Conservation (phyloP, 2,113 vertebrate species). For the Xiphorhynchus elegans region DNA sequence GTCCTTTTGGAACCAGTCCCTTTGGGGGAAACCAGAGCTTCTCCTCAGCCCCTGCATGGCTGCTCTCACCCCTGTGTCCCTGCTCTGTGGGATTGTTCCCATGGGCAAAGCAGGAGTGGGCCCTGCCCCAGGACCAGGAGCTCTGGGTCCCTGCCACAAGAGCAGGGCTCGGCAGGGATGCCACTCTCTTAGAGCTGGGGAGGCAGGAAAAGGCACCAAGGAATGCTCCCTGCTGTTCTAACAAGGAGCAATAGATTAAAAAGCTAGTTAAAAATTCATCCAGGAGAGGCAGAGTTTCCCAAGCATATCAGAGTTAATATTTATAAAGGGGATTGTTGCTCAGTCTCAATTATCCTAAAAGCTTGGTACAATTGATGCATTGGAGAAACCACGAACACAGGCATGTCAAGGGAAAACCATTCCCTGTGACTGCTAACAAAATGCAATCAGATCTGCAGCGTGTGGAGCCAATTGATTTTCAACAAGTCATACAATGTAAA, state of each 20-base stretch:
- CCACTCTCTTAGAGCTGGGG: neutral
- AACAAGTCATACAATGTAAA: constrained; percentile 3
- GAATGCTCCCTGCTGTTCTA: constrained; percentile 33
- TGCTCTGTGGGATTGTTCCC: neutral
- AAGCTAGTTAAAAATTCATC: constrained; percentile 79
- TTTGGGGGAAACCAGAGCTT: neutral
- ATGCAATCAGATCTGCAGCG: constrained; percentile 10
- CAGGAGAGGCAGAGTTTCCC: constrained; percentile 66
- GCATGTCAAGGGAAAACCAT: constrained; percentile 2
- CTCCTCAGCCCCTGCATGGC: neutral
- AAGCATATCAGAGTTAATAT: constrained; percentile 80
- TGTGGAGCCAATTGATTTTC: constrained; percentile 20
- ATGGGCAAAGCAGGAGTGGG: accelerated
- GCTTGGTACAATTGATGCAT: constrained; percentile 37
- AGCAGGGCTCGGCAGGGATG: accelerated
- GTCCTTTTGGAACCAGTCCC: neutral
- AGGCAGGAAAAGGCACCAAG: neutral
- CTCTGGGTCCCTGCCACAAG: neutral
- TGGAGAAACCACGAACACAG: neutral
- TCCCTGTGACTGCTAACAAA: constrained; percentile 25
- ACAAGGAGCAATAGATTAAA: constrained; percentile 64
- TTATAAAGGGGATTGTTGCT: constrained; percentile 74
- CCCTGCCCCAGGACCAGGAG: neutral
- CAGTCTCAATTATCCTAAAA: constrained; percentile 73
- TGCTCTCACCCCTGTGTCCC: neutral